phyloP scores from a whole-genome alignment of 2,888 invertebrate species.

The Myopa testacea region DNA sequence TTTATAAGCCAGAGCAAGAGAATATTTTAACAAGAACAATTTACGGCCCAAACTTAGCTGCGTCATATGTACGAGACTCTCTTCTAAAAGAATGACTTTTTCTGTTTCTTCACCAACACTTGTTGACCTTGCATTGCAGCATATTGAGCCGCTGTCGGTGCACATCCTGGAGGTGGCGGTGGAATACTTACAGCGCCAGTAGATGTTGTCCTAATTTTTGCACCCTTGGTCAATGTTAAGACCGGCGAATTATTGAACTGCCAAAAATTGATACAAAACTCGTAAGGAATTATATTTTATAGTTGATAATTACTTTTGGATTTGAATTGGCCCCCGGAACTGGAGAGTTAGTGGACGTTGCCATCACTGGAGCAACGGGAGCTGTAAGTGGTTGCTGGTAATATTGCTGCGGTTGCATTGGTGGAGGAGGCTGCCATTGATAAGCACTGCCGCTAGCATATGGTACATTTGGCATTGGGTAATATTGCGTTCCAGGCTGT shows the following conservation, averaged over 20 bases:
- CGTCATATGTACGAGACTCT: too few species aligned
- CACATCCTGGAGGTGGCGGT: slow-evolving; percentile 66
- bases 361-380: slow-evolving; percentile 19
- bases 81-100: slow-evolving; percentile 59
- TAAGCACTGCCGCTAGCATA: slow-evolving; percentile 3
- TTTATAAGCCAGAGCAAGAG: too few species aligned
- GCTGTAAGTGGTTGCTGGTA: slow-evolving; percentile 29
- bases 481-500: slow-evolving; percentile 23
- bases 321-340: neutral
- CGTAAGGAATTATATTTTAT: slow-evolving; percentile 4
- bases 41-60: too few species aligned
- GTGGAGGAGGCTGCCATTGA: slow-evolving; percentile 24
- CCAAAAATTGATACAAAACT: neutral
- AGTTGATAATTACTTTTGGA: slow-evolving; percentile 26
- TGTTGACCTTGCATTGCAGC: slow-evolving; percentile 66
- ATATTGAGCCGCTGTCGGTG: slow-evolving; percentile 64
- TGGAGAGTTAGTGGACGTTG: neutral
- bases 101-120: slow-evolving; percentile 59
- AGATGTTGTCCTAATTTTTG: slow-evolving; percentile 53
- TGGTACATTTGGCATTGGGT: slow-evolving; percentile 12
- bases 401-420: slow-evolving; percentile 47
- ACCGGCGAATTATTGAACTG: slow-evolving; percentile 40
- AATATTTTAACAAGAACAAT: too few species aligned
- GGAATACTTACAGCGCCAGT: slow-evolving; percentile 62
- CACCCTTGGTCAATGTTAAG: slow-evolving; percentile 55